These are phyloP conservation scores for Hepsetus odoe DNA, from an alignment of 2,113 vertebrate genomes.

Conservation along the genomic window DNA sequence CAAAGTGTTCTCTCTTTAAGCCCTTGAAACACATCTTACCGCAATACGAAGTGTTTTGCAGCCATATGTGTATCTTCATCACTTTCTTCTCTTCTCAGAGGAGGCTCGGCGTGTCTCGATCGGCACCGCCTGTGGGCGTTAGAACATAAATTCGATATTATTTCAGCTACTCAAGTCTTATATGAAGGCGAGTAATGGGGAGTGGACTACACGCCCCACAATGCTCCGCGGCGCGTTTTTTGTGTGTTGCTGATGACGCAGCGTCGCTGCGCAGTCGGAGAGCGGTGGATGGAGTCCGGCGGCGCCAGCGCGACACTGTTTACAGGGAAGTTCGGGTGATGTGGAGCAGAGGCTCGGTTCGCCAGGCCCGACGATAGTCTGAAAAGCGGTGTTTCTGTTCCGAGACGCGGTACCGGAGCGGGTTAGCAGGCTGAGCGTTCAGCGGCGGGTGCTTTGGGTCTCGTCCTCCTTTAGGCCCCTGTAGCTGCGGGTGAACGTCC, in stretches of 20 bases:
- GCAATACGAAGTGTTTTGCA: slow-evolving; percentile 63
- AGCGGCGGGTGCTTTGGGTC: neutral
- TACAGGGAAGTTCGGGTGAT: slow-evolving; percentile 49
- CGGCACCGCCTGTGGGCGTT: slow-evolving; percentile 48
- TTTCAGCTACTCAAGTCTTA: slow-evolving; percentile 47
- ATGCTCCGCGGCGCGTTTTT: neutral
- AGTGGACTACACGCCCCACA: slow-evolving; percentile 74
- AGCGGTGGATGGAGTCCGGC: slow-evolving; percentile 70
- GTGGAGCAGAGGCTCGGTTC: neutral
- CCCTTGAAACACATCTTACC: slow-evolving; percentile 53
- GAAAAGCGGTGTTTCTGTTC: slow-evolving; percentile 17
- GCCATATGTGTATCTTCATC: slow-evolving; percentile 72
- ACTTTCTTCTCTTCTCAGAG: slow-evolving; percentile 35
- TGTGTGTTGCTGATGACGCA: slow-evolving; percentile 70
- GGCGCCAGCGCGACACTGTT: slow-evolving; percentile 55
- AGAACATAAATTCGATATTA: slow-evolving; percentile 57
- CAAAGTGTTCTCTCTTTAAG: neutral
- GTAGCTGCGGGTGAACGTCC: neutral
- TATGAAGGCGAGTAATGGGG: slow-evolving; percentile 4
- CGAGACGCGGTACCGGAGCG: slow-evolving; percentile 19
- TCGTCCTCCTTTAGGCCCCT: neutral
- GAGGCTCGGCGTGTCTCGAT: slow-evolving; percentile 26
- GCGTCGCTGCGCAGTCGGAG: slow-evolving; percentile 57
- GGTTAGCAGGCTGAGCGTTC: neutral
- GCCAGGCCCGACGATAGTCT: neutral